A percentile compares a stretch with the other conserved stretches of the same genome.
phyloP scores from a whole-genome alignment of 1,140 invertebrate genomes.

The Hestina assimilis region DNA sequence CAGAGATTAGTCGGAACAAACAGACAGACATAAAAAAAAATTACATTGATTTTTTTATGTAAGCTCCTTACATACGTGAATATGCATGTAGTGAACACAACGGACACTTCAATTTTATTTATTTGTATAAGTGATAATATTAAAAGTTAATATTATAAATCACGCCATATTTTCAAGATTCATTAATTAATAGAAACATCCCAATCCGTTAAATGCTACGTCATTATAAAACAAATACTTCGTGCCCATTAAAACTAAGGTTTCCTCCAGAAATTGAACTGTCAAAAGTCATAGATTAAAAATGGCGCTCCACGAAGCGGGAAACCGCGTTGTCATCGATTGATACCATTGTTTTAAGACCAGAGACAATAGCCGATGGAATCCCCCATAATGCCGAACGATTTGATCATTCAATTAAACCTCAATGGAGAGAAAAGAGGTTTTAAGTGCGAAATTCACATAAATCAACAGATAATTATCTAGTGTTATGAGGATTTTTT shows the following conservation, averaged over 20 bases:
- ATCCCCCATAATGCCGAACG: slow-evolving; percentile 39
- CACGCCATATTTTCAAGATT: too few relatives aligned
- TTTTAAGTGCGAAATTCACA: slow-evolving; percentile 54
- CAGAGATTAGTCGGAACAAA: too few relatives aligned
- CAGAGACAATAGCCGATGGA: slow-evolving; percentile 43
- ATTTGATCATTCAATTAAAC: slow-evolving; percentile 69
- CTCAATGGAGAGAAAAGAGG: slow-evolving; percentile 63
- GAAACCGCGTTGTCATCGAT: slow-evolving; percentile 37
- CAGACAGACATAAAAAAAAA: too few relatives aligned
- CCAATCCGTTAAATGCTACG: neutral
- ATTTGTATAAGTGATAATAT: too few relatives aligned
- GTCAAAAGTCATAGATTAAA: slow-evolving; percentile 37
- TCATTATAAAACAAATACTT: neutral
- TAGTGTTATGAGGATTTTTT: slow-evolving; percentile 4
- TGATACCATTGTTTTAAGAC: slow-evolving; percentile 56
- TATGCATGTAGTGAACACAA: too few relatives aligned
- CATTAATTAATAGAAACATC: too few relatives aligned
- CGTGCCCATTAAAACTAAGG: slow-evolving; percentile 9
- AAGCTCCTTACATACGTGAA: too few relatives aligned
- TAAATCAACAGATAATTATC: slow-evolving; percentile 49
- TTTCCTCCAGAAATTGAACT: slow-evolving; percentile 24
- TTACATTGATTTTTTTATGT: too few relatives aligned
- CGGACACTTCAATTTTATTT: too few relatives aligned
- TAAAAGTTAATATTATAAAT: too few relatives aligned
- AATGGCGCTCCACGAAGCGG: slow-evolving; percentile 26